These are phyloP conservation scores for Phocoena sinus DNA, from an alignment of 2,113 vertebrate species.

Conservation along the genomic window DNA sequence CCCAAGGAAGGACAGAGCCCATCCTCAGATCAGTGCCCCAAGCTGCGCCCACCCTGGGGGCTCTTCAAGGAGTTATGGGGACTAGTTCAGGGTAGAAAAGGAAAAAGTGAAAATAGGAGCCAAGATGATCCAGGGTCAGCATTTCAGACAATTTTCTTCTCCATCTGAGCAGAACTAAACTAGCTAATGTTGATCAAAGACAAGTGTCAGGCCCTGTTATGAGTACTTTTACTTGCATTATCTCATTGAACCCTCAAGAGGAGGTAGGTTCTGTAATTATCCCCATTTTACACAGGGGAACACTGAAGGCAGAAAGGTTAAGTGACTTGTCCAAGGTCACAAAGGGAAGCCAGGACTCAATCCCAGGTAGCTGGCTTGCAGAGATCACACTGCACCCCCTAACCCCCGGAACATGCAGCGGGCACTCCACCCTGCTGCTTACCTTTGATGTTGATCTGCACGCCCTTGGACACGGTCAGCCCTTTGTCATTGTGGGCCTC, in stretches of 20 bases:
- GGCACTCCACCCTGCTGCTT: neutral
- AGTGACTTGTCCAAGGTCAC: neutral
- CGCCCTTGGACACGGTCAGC: conserved; percentile 86
- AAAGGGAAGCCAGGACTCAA: neutral
- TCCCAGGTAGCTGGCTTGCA: too few relatives aligned
- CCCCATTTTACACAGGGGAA: neutral
- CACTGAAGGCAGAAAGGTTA: neutral
- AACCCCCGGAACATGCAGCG: rapidly evolving
- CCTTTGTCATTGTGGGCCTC: conserved; percentile 92
- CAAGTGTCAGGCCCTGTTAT: neutral
- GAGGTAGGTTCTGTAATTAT: neutral
- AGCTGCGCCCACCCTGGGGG: rapidly evolving
- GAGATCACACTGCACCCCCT: rapidly evolving
- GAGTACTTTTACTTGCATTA: neutral
- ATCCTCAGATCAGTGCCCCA: neutral
- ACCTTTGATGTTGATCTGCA: conserved; percentile 94
- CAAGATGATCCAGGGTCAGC: neutral
- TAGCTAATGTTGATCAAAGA: neutral
- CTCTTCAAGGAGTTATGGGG: neutral
- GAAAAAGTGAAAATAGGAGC: neutral
- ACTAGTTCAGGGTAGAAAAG: neutral
- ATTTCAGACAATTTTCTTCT: neutral
- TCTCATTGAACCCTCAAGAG: neutral
- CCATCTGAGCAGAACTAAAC: neutral
- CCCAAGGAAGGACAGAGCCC: neutral